Evolutionary conservation across 1,140 invertebrate genomes (phyloP), one percentile per base, ranked within the genome.

Genomic region (Ceratina australensis): DNA sequence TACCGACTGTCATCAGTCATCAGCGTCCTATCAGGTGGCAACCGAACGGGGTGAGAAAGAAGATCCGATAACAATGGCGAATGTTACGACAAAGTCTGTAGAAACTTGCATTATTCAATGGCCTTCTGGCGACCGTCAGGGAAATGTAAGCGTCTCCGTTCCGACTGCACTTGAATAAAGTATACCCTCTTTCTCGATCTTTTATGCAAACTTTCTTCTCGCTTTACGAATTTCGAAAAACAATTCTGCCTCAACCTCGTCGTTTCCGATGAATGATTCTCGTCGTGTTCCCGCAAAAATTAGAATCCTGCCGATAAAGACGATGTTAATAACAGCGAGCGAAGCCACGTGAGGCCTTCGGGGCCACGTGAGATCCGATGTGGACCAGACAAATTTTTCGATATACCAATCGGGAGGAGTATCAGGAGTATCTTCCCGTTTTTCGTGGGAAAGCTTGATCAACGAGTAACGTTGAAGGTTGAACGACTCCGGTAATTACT

Each of bases 61-160:
- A 61, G 75, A 84, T 86, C 84, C 64, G 50, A 54, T 80, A 61
- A 87, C 85, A 84, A 86, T 87, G 65, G 59, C 76, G 63, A 67
- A n/a, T 42, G 77, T 86, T 86, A 81, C 72, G 72, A 49, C 80
- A 79, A 86, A 71, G 68, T 26, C 22, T n/a, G 49, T 52, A 52
- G 49, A 79, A 83, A 61, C 69, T 26, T 75, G 72, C 68, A 75
- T 83, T 72, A 79, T 72, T 72, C 69, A 78, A 69, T 72, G 50
- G 28, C 33, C 60, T 65, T 42, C 60, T 26, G 59, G 33, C 75
- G 57, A 24, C 15, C 50, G 15, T 1, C 56, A 24, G 52, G 63
- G 65, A 81, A 81, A 81, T 74, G 65, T 54, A 79, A 81, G 74
- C 80, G 76, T 67, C 47, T 26, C 10, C 54, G 57, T 67, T 65